These are phyloP conservation scores for Lasioglossum baleicum DNA, from an alignment of 1,140 invertebrate genomes.

Conservation along the genomic window DNA sequence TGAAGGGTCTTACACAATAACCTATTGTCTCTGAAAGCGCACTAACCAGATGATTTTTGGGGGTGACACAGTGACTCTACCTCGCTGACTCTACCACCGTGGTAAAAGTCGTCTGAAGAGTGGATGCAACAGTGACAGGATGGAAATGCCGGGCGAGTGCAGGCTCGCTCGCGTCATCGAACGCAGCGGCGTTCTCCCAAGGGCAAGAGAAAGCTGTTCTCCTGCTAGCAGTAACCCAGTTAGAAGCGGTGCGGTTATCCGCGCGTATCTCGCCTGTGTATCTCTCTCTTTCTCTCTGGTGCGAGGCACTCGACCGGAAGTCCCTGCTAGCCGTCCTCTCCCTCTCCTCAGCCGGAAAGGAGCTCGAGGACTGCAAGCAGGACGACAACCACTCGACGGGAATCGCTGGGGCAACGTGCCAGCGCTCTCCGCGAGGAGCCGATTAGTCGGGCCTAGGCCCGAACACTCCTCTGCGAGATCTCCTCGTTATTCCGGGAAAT, in stretches of 20 bases:
- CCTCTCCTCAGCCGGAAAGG: not conserved
- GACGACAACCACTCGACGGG: not conserved
- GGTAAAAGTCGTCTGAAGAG: too few relatives aligned
- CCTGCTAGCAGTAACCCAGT: slow-evolving; percentile 62
- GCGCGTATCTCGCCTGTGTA: slow-evolving; percentile 41
- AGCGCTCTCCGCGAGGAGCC: not conserved
- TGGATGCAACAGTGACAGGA: too few relatives aligned
- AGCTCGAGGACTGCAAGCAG: slow-evolving; percentile 7
- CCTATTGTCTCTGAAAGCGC: too few relatives aligned
- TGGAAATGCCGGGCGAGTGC: slow-evolving; percentile 21
- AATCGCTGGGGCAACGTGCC: slow-evolving; percentile 34
- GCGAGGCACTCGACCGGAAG: slow-evolving; percentile 51
- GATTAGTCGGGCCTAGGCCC: slow-evolving; percentile 13
- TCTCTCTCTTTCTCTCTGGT: not conserved
- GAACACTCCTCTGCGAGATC: too few relatives aligned
- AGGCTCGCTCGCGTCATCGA: slow-evolving; percentile 1
- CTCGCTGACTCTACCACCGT: too few relatives aligned
- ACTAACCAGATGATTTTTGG: too few relatives aligned
- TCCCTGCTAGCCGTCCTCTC: slow-evolving; percentile 2
- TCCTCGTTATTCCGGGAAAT: slow-evolving; percentile 23
- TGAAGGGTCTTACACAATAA: too few relatives aligned
- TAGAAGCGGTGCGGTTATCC: slow-evolving; percentile 47
- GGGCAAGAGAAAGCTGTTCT: slow-evolving; percentile 64
- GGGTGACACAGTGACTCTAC: too few relatives aligned
- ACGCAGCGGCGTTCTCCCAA: slow-evolving; percentile 59